Base-by-base conservation (phyloP, 2,797 vertebrate species). In the Chiroxiphia lanceolata region DNA sequence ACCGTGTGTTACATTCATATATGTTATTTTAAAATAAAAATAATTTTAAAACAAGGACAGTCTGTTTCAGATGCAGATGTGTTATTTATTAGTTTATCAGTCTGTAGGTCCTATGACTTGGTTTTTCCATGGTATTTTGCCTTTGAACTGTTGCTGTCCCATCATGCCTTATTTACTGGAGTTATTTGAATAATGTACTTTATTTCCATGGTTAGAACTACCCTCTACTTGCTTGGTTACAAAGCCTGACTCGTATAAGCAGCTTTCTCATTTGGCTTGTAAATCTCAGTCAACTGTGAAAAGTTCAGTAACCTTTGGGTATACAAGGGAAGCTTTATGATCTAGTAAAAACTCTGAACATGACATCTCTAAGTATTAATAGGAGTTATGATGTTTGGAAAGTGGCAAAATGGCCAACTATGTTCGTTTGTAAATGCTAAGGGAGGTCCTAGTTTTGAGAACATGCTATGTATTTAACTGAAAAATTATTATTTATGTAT, bases 21-120 rank as follows among this genome's bases (percentile, higher is more conserved):
- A 61, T 83, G 17, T 53, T n/a, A 38, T 83, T 94, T 96, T 59
- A 76, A 56, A 97, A 96, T 84, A 86, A 3, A 15, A 84, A 90
- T 92, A 8, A 44, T 70, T 92, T 94, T 76, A 59, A 90, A 74
- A 26, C n/a, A 50, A 95, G 87, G n/a, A 27, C 47, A 67, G 40
- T 53, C 68, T 89, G n/a, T 91, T 94, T 90, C 17, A 90, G 61
- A 82, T 71, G 40, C 20, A 83, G 13, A 19, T 48, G 34, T 51
- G 70, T 90, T 93, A 78, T 95, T 96, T 96, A 82, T 95, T 86
- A 76, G 36, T 31, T 82, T 87, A 68, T 87, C 90, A 95, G 19
- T 56, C 48, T 75, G 25, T 63, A 45, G 42, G 68, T 51, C 10
- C 11, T 60, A 7, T 15, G 21, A 25, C 42, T 56, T 59, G 1